These are phyloP conservation scores for Drosophila limbata DNA, from an alignment of 2,888 invertebrate genomes.

Conservation along the genomic window DNA sequence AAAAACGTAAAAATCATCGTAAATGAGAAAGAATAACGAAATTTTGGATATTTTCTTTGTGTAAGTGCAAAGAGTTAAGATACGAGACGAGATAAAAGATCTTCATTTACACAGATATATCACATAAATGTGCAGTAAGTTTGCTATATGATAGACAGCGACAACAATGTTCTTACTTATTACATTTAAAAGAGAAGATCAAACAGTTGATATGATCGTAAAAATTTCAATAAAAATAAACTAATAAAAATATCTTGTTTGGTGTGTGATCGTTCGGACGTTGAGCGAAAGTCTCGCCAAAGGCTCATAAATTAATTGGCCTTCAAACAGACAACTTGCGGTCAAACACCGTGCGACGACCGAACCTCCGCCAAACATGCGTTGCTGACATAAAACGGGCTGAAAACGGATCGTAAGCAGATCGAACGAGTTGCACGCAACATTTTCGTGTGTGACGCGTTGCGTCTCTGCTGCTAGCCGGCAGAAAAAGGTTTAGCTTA, in stretches of 20 bases:
- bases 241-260: slow-evolving; percentile 55
- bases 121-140: slow-evolving; percentile 66
- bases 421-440: too few species aligned
- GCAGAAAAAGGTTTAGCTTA: too few species aligned
- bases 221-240: slow-evolving; percentile 78
- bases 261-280: too few species aligned
- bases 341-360: too few species aligned
- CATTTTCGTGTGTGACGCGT: too few species aligned
- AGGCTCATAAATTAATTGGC: too few species aligned
- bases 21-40: slow-evolving; percentile 43
- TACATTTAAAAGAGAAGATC: slow-evolving; percentile 48
- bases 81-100: slow-evolving; percentile 31
- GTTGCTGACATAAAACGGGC: too few species aligned
- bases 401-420: too few species aligned
- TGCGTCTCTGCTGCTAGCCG: too few species aligned
- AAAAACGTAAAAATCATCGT: slow-evolving; percentile 34
- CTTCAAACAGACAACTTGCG: too few species aligned
- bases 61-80: slow-evolving; percentile 38
- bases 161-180: slow-evolving; percentile 48
- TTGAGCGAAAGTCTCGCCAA: too few species aligned
- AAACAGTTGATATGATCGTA: slow-evolving; percentile 71
- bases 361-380: too few species aligned
- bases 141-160: slow-evolving; percentile 61
- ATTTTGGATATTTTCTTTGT: slow-evolving; percentile 47
- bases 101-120: slow-evolving; percentile 54